Conservation (phyloP, 1,140 invertebrate species). For the Drosophila nasuta region DNA sequence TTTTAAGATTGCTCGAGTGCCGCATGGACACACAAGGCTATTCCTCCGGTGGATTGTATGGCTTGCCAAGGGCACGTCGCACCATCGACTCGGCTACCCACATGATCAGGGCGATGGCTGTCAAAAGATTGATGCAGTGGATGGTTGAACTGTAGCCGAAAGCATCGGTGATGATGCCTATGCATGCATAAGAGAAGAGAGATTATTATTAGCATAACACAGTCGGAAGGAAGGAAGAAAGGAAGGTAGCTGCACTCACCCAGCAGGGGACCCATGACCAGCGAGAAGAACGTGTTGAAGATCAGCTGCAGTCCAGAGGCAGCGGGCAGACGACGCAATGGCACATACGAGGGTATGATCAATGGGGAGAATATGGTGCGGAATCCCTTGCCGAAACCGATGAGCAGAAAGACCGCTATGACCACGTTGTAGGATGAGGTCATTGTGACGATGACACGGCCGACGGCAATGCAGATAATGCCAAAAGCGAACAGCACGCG, state of each 20-base stretch:
- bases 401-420: conserved; percentile 67
- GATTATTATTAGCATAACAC: background rate
- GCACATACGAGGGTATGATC: conserved; percentile 89
- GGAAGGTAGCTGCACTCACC: conserved; percentile 84
- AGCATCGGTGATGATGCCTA: conserved; percentile 65
- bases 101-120: conserved; percentile 58
- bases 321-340: conserved; percentile 87
- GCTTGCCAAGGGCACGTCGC: conserved; percentile 52
- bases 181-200: background rate
- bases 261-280: conserved; percentile 87
- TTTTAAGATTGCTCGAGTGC: background rate
- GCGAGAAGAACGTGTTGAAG: conserved; percentile 87
- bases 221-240: too few species aligned
- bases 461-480: conserved; percentile 87
- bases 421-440: conserved; percentile 64
- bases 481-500: conserved; percentile 89
- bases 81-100: conserved; percentile 65
- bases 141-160: conserved; percentile 71
- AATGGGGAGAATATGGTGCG: conserved; percentile 89
- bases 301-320: conserved; percentile 89
- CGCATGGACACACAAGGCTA: conserved; percentile 8
- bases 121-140: conserved; percentile 66
- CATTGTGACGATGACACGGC: conserved; percentile 85
- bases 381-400: conserved; percentile 89
- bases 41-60: conserved; percentile 51